Evolutionary conservation across 2,113 vertebrate genomes (phyloP), one percentile per base, ranked within the genome.

Genomic region (Bothrops jararaca): DNA sequence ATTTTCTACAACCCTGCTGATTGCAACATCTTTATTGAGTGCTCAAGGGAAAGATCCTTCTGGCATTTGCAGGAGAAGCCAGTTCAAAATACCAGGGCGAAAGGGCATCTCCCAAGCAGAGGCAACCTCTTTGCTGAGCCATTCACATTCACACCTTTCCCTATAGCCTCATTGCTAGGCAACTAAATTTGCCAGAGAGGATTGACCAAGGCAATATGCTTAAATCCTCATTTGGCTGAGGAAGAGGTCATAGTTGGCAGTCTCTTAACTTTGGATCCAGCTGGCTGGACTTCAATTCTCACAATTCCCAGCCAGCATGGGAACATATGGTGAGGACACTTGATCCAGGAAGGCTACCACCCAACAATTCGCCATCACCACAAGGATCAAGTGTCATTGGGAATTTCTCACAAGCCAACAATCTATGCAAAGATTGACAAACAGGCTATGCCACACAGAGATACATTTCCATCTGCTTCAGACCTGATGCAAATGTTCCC

Each of bases 91-190:
- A 97, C 92, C 91, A 87, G 64, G 95, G 91, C 85, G 3, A 90
- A 97, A 95, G 96, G 96, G 95, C 94, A 50, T 56, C 92, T 95
- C 57, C 94, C 95, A 56, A 58, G 57, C 93, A 91, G 93, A 95
- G 93, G 53, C 89, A 89, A n/a, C 56, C 90, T 93, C 90, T 45
- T 26, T 94, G 85, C 89, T 42, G 85, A 96, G 92, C 80, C 89
- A 10, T 12, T 94, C 24, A 24, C 13, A 60, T 42, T 1, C 2
- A 0, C 1, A 91, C 34, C 91, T 57, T 89, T 39, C 54, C 90
- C n/a, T 90, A 22, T 50, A 94, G 42, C 56, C 86, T 88, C 88
- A 86, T 26, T 90, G 89, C 93, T n/a, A 34, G 86, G 58, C 90
- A 96, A 93, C 88, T 92, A 93, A 89, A 87, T 69, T 26, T 0